Evolutionary conservation across 1,140 invertebrate genomes (phyloP), one percentile per base, ranked within the genome.

Genomic region (Temnothorax longispinosus): DNA sequence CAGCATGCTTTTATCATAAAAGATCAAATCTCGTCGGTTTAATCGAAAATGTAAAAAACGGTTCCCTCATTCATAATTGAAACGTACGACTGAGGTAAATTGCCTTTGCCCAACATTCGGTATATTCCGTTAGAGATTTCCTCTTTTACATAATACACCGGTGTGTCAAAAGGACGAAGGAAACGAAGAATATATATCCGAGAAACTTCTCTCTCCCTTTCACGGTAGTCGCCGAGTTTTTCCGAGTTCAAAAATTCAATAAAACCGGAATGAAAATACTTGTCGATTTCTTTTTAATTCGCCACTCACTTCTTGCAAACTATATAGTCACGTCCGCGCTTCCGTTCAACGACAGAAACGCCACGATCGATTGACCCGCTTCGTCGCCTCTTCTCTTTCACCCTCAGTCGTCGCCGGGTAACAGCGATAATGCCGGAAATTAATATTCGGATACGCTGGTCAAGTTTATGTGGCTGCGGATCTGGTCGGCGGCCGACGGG

Each of bases 391-490:
- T 64, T 21, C 21, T 77, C 50, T 72, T 8, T 65, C 75, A 27
- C 56, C 72, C 47, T 27, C 65, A 54, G 54, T 82, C 54, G 54
- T 82, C 54, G 64, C 32, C 65, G n/a, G 58, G 54, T 67, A 78
- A 58, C 84, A 32, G 21, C 27, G 78, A 71, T 71, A 81, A 81
- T 56, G 27, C 65, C 78, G 78, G 78, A 81, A 81, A 85, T 85
- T 74, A 85, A 85, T 85, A 52, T 75, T 85, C 81, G 54, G 60
- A 75, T 64, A 84, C 71, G 56, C 62, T 62, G 54, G 71, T 85
- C 58, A 62, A 62, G 44, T 47, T 27, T 44, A 41, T n/a, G n/a
- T 6, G 10, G 2, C 27, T 27, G 27, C 13, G 54, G 21, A 58
- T 64, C 15, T 47, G 18, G 58, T 21, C 41, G 44, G 7, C 15